Conservation (phyloP, 2,797 vertebrate species). For the Pseudotriccus pelzelni region DNA sequence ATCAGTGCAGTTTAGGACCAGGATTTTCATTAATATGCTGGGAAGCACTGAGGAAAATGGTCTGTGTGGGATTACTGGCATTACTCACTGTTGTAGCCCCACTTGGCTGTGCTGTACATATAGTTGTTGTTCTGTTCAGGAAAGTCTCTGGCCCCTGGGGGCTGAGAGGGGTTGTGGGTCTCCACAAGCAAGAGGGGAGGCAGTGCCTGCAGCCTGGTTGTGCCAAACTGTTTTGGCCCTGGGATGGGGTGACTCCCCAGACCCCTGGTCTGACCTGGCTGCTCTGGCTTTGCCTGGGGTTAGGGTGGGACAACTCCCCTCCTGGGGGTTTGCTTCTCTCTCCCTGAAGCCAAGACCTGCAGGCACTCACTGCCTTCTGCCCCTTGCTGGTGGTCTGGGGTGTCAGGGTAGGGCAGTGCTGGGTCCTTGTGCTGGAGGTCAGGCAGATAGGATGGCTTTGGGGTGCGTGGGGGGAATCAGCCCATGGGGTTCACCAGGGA, state of each 20-base stretch:
- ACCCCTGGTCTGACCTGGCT: background rate
- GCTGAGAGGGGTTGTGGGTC: background rate
- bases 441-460: background rate
- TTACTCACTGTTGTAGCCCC: background rate
- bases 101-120: background rate
- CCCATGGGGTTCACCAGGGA: background rate
- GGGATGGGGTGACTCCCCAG: background rate
- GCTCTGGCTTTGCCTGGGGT: background rate
- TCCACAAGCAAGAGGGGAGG: background rate
- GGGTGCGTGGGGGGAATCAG: rapidly evolving
- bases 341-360: background rate
- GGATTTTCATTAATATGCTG: background rate
- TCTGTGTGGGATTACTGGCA: background rate
- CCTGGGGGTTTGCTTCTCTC: background rate
- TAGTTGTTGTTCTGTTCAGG: background rate
- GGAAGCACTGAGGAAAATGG: background rate
- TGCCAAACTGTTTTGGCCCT: background rate
- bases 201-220: background rate
- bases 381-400: rapidly evolving
- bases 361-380: background rate
- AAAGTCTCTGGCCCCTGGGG: background rate
- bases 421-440: background rate
- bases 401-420: background rate
- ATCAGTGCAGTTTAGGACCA: background rate
- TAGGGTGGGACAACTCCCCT: background rate